Evolutionary conservation across 2,113 vertebrate genomes (phyloP).

Genomic region (Sorex araneus): DNA sequence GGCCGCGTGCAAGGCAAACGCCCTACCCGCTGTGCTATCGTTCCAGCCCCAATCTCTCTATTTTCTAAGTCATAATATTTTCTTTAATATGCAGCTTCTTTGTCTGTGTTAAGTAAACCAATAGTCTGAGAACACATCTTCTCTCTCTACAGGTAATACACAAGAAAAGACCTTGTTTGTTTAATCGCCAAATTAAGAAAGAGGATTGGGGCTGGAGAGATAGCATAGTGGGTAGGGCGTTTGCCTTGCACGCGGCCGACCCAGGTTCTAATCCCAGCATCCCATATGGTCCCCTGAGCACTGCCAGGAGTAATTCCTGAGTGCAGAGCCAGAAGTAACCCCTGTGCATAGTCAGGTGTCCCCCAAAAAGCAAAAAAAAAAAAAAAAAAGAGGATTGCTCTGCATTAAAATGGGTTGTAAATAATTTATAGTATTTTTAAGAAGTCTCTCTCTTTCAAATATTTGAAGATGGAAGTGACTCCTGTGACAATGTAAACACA

Average conservation of each 20-base stretch:
- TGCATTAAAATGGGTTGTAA: not conserved
- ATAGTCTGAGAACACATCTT: conserved; percentile 27
- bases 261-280: too few relatives aligned
- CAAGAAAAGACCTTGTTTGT: not conserved
- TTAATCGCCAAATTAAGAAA: not conserved
- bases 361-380: too few relatives aligned
- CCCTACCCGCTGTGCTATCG: too few relatives aligned
- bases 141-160: conserved; percentile 8
- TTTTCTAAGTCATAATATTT: conserved; percentile 23
- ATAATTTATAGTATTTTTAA: not conserved
- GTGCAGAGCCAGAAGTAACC: too few relatives aligned
- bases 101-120: conserved; percentile 17
- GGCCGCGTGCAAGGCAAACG: too few relatives aligned
- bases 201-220: too few relatives aligned
- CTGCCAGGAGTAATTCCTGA: too few relatives aligned
- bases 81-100: not conserved
- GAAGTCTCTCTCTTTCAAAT: conserved; percentile 24
- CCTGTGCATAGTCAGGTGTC: too few relatives aligned
- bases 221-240: too few relatives aligned
- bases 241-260: too few relatives aligned
- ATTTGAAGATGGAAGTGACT: conserved; percentile 25
- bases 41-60: not conserved
- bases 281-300: too few relatives aligned
- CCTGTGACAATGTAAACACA: conserved; percentile 29
- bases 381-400: not conserved